Conservation (phyloP, 2,113 vertebrate species). For the Grammomys surdaster region DNA sequence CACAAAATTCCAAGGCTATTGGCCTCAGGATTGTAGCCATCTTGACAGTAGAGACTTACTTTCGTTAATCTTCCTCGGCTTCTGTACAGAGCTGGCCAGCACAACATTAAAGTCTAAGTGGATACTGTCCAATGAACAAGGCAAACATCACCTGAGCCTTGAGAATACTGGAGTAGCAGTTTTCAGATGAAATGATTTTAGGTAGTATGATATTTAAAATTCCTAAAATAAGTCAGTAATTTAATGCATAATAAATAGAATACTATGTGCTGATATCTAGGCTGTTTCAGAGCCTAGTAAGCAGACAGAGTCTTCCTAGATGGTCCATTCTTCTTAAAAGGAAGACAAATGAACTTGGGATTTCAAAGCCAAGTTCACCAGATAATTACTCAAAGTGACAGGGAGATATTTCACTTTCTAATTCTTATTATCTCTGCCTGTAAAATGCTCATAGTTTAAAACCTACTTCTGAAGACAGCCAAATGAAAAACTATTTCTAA, state of each 20-base stretch:
- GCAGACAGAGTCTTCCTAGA: neutral
- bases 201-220: neutral
- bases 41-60: neutral
- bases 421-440: neutral
- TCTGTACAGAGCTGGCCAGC: neutral
- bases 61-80: neutral
- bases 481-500: conserved; percentile 3
- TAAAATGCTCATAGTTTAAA: conserved; percentile 17
- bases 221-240: neutral
- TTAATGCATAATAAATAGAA: conserved; percentile 2
- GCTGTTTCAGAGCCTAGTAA: neutral
- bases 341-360: neutral
- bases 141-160: neutral
- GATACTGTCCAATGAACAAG: neutral
- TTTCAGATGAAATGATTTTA: neutral
- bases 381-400: neutral
- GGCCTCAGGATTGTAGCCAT: neutral
- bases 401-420: neutral
- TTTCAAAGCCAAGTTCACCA: neutral
- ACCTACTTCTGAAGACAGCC: neutral
- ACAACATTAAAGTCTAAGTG: neutral
- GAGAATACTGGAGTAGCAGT: neutral
- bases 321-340: neutral
- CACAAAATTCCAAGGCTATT: neutral
- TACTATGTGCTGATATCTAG: neutral